Evolutionary conservation across 2,888 invertebrate genomes (phyloP).

Genomic region (Nymphalis c-album): DNA sequence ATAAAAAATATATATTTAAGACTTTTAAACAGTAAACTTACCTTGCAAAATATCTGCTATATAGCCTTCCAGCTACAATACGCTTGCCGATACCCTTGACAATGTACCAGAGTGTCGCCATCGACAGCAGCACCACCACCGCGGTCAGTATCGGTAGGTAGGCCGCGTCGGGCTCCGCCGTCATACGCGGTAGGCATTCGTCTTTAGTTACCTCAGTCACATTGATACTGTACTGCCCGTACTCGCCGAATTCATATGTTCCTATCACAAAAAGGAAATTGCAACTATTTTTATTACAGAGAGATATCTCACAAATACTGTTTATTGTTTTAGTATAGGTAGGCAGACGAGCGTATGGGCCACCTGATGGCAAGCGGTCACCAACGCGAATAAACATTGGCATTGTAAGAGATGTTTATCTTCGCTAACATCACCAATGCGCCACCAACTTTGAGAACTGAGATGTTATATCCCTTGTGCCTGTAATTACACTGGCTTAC

Average conservation of each 20-base stretch:
- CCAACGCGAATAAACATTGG: no score
- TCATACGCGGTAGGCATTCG: constrained; percentile 63
- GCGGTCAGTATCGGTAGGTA: constrained; percentile 70
- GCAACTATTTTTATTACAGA: no score
- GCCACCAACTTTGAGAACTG: no score
- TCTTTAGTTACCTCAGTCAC: constrained; percentile 48
- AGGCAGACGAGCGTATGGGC: no score
- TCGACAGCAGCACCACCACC: constrained; percentile 67
- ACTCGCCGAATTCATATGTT: constrained; percentile 68
- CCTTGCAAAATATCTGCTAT: constrained; percentile 74
- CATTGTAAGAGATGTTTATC: no score
- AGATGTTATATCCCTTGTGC: no score
- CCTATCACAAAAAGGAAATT: constrained; percentile 45
- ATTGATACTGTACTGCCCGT: constrained; percentile 68
- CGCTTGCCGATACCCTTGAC: constrained; percentile 72
- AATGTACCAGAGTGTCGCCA: constrained; percentile 78
- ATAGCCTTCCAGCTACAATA: constrained; percentile 65
- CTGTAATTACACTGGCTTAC: no score
- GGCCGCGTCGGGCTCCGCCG: constrained; percentile 74
- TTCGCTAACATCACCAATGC: no score
- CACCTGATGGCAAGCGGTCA: no score
- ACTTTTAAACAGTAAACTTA: constrained; percentile 42
- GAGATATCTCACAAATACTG: no score
- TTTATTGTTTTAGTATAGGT: no score
- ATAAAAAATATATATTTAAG: no score